phyloP scores from a whole-genome alignment of 2,113 vertebrate genomes.

The Dendropsophus ebraccatus region DNA sequence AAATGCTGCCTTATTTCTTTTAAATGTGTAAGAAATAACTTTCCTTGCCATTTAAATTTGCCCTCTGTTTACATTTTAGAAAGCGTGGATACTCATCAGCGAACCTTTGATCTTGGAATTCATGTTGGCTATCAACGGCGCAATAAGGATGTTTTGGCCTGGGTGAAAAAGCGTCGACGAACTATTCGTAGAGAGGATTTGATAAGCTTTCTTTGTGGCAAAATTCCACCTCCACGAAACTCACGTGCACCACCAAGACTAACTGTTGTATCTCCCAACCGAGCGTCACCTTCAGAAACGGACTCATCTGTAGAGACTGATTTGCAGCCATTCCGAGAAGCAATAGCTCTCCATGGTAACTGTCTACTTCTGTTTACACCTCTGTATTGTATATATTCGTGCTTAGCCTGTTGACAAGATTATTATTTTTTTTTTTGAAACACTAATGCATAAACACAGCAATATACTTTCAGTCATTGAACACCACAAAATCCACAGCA shows the following conservation, averaged over 20 bases:
- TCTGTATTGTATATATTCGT: slow-evolving; percentile 63
- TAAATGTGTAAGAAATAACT: neutral
- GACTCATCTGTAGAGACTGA: slow-evolving; percentile 97
- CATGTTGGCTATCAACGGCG: slow-evolving; percentile 96
- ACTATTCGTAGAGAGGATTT: slow-evolving; percentile 97
- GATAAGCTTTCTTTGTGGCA: slow-evolving; percentile 97
- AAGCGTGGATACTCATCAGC: slow-evolving; percentile 92
- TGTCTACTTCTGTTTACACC: slow-evolving; percentile 62
- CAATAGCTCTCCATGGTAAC: slow-evolving; percentile 98
- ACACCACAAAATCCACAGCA: too few species aligned
- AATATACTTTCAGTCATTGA: too few species aligned
- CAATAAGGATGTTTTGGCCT: slow-evolving; percentile 97
- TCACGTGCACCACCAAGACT: slow-evolving; percentile 92
- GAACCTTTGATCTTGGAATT: slow-evolving; percentile 96
- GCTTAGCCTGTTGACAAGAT: neutral
- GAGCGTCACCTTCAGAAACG: slow-evolving; percentile 91
- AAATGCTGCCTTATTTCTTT: neutral
- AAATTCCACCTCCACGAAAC: slow-evolving; percentile 94
- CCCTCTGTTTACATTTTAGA: slow-evolving; percentile 75
- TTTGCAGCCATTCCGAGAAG: slow-evolving; percentile 98
- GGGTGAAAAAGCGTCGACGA: slow-evolving; percentile 98
- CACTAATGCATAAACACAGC: too few species aligned
- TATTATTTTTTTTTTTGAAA: too few species aligned
- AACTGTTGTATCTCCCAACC: slow-evolving; percentile 93
- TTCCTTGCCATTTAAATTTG: neutral